Conservation (phyloP, 2,888 invertebrate species). For the Hirudinaria manillensis region DNA sequence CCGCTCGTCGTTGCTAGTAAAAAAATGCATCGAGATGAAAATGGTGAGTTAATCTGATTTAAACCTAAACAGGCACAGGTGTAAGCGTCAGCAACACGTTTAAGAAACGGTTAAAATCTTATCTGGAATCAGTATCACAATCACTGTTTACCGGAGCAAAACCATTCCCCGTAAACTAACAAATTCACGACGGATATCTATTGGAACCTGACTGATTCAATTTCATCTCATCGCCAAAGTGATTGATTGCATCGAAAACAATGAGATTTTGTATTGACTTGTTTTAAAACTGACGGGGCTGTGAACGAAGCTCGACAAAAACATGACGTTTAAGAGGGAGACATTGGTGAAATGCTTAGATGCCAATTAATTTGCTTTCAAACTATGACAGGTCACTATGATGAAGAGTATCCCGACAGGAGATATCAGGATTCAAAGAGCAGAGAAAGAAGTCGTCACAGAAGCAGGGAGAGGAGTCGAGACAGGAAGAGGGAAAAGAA, state of each 20-base stretch:
- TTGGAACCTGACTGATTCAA: too few relatives aligned
- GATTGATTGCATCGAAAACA: too few relatives aligned
- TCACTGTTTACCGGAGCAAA: not conserved
- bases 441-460: slow-evolving; percentile 19
- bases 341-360: not conserved
- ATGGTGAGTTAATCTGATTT: not conserved
- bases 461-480: slow-evolving; percentile 23
- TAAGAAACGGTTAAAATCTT: not conserved
- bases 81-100: not conserved
- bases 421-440: slow-evolving; percentile 14
- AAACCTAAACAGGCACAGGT: not conserved
- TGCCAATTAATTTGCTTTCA: not conserved
- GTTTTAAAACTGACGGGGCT: too few relatives aligned
- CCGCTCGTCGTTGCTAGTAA: not conserved
- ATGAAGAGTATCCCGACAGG: slow-evolving; percentile 15
- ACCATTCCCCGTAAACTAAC: too few relatives aligned
- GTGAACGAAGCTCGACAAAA: too few relatives aligned
- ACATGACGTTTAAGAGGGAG: not conserved
- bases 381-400: slow-evolving; percentile 20
- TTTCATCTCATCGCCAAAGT: too few relatives aligned
- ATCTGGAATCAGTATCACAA: too few relatives aligned
- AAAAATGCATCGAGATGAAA: slow-evolving; percentile 10
- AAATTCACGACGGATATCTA: too few relatives aligned
- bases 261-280: too few relatives aligned
- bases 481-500: not conserved